Evolutionary conservation across 2,888 invertebrate genomes (phyloP), one percentile per base, ranked within the genome.

Genomic region (Drosophila longiperda): DNA sequence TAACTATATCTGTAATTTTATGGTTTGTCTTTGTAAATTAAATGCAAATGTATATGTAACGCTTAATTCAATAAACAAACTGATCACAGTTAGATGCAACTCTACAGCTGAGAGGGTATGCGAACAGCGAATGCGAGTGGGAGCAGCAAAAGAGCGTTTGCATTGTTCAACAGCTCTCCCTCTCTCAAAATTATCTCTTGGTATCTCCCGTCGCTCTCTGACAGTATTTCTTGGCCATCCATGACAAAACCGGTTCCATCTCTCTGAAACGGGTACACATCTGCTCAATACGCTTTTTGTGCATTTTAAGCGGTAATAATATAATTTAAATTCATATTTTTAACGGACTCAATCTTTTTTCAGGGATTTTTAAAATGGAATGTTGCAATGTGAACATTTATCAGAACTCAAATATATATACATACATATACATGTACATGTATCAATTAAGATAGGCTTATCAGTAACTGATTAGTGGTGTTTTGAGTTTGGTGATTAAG

Each of bases 161-260:
- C 32, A 61, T 49, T 66, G 71, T 59, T 58, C 11, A 40, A 36
- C 48, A 66, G 59, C 65, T 61, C 32, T 34, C 54, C n/a, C 29
- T 17, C n/a, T 57, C 57, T 59, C 64, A 45, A 23, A 17, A 49
- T 60, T 66, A 62, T 70, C 61, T 80, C 57, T 66, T 48, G 42
- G 3, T 26, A 26, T 62, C 54, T 63, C 59, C 36, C 3, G 4
- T 45, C 20, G 60, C 71, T 75, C 76, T 61, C 42, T 60, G 57
- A 53, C 23, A 53, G 53, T 54, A 32, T 57, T 54, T 73, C 40
- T 65, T 68, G 59, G 26, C 48, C 49, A 55, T 57, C 48, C 75
- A 73, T 69, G 55, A 49, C 59, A 55, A 69, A 87, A 83, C 77
- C 67, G 70, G 78, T 77, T 88, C 62, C 36, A 29, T 55, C 64